Evolutionary conservation across 2,888 invertebrate species (phyloP).

Genomic region (Halocaridina rubra): DNA sequence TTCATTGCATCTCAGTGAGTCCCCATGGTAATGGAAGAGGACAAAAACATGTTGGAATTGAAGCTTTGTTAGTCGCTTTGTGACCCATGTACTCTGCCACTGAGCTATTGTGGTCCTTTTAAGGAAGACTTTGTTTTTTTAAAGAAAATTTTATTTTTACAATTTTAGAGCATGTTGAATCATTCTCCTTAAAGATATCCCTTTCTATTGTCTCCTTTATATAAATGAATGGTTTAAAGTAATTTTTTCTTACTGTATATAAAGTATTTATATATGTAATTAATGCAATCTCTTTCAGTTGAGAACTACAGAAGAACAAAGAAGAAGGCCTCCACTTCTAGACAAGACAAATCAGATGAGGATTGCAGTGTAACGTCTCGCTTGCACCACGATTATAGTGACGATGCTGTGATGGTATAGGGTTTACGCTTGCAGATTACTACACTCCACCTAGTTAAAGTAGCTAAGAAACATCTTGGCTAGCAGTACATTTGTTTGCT

Average conservation of each 20-base stretch:
- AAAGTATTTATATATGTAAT: background rate
- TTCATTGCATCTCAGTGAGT: no score
- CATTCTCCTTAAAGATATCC: background rate
- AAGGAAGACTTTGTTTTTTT: no score
- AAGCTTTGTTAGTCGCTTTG: no score
- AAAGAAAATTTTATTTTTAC: background rate
- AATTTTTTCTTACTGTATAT: background rate
- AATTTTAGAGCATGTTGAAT: background rate
- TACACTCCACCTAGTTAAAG: background rate
- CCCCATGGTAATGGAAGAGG: no score
- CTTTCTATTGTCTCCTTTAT: background rate
- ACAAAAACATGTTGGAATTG: no score
- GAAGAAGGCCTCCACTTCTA: background rate
- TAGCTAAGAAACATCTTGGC: no score
- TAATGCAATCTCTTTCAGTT: background rate
- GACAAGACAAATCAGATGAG: slow-evolving; percentile 34
- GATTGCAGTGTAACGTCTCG: slow-evolving; percentile 51
- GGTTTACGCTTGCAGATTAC: background rate
- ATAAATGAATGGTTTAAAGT: background rate
- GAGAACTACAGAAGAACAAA: slow-evolving; percentile 9
- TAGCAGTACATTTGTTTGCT: no score
- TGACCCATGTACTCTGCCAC: no score
- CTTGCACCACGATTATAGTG: slow-evolving; percentile 50
- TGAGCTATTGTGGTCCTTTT: no score
- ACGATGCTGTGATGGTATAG: slow-evolving; percentile 59